Evolutionary conservation across 2,888 invertebrate species (phyloP).

Genomic region (Itoplectis maculator): DNA sequence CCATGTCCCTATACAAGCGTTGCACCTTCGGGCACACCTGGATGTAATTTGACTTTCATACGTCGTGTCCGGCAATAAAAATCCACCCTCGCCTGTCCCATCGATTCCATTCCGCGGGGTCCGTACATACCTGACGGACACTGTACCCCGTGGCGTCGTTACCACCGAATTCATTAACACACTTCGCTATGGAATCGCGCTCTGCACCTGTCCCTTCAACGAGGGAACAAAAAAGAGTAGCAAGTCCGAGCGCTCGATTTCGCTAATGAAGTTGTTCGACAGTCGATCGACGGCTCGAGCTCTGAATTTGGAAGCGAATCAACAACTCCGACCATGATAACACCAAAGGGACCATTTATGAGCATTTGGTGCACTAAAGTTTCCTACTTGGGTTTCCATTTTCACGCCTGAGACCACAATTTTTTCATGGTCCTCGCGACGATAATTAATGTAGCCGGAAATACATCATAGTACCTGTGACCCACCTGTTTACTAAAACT

Average conservation of each 20-base stretch:
- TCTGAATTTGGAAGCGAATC: conserved; percentile 46
- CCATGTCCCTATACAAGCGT: neutral
- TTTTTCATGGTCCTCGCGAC: too few species aligned
- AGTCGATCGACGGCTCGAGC: conserved; percentile 33
- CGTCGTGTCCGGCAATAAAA: conserved; percentile 55
- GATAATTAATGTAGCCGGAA: too few species aligned
- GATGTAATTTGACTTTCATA: conserved; percentile 62
- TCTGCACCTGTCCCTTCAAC: conserved; percentile 46
- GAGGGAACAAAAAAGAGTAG: neutral
- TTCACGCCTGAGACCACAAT: too few species aligned
- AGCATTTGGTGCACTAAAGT: too few species aligned
- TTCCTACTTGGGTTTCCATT: too few species aligned
- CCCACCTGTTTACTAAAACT: too few species aligned
- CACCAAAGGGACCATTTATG: too few species aligned
- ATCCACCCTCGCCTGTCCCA: conserved; percentile 50
- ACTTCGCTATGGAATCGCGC: neutral
- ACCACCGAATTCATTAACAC: neutral
- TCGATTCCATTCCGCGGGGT: neutral
- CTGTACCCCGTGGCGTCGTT: neutral
- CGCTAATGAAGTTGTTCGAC: conserved; percentile 37
- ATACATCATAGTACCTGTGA: too few species aligned
- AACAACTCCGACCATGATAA: conserved; percentile 36
- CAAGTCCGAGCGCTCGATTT: neutral
- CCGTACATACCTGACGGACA: neutral
- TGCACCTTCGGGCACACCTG: conserved; percentile 57